Evolutionary conservation across 2,888 invertebrate genomes (phyloP), one percentile per base, ranked within the genome.

Genomic region (Temnothorax ravouxi): DNA sequence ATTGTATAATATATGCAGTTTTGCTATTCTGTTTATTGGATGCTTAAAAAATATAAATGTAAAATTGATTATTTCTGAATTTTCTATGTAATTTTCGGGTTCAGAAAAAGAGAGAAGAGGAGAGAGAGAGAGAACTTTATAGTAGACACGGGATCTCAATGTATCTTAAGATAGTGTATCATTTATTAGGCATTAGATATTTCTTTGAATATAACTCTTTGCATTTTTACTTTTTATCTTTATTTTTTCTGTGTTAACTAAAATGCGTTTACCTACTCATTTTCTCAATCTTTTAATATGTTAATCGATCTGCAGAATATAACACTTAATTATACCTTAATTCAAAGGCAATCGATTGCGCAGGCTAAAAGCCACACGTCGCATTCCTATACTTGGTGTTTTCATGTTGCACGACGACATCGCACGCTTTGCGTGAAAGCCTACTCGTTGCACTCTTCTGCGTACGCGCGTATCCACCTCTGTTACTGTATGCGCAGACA

Each of bases 401-500:
- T 72, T 47, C n/a, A 69, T 47, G 59, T 80, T 21, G 44, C 8
- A 25, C 44, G 52, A 29, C 56, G 44, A 54, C 69, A 50, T 50
- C 76, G 21, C 77, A 13, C n/a, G 41, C 44, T 29, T 56, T 29
- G 54, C 18, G 34, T 38, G 59, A 80, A 80, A 80, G 74, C 74
- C 75, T 59, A 72, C 47, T 71, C 56, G 44, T 54, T 66, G 25
- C 76, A 59, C 13, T 80, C 72, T 72, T 80, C 21, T 44, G 56
- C 38, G 67, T 72, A 59, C 84, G 62, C 38, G 84, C 82, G 82
- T 77, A 83, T 72, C 77, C 91, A 89, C 91, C 91, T 90, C 89
- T 91, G 87, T 90, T 90, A 86, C 84, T 85, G 86, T 84, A 87
- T 86, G 87, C 87, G 87, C 90, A 89, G 89, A 74, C 92, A 93